A percentile compares a stretch with the other conserved stretches of the same genome.
These are phyloP conservation scores for Charina bottae DNA, from an alignment of 2,113 vertebrate genomes.

Conservation along the genomic window DNA sequence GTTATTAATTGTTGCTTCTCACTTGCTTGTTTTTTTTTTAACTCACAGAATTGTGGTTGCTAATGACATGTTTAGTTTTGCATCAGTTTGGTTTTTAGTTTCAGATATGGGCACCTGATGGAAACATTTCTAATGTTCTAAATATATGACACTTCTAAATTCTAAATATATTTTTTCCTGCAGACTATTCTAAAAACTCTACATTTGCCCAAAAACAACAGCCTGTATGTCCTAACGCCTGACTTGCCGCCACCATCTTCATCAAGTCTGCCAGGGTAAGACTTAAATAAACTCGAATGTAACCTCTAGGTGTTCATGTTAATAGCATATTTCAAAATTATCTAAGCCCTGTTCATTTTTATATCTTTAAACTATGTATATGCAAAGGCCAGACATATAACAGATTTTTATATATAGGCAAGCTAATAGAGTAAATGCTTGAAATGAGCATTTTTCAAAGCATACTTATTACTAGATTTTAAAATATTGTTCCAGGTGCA, in stretches of 20 bases:
- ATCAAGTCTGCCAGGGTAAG: constrained; percentile 93
- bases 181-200: constrained; percentile 94
- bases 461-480: not conserved
- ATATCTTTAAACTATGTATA: not conserved
- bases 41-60: not conserved
- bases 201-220: constrained; percentile 99
- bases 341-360: not conserved
- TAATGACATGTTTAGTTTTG: not conserved
- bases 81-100: not conserved
- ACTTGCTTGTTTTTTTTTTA: not conserved
- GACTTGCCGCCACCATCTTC: constrained; percentile 91
- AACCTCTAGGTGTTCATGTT: not conserved
- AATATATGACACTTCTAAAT: constrained; percentile 52
- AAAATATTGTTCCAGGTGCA: not conserved
- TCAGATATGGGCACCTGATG: not conserved
- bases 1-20: not conserved
- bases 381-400: not conserved
- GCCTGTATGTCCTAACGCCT: constrained; percentile 96
- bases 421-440: not conserved
- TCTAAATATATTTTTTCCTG: constrained; percentile 42
- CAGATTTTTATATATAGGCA: not conserved
- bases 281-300: not conserved
- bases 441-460: not conserved
- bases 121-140: too few species aligned
- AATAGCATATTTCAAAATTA: not conserved